Evolutionary conservation across 2,888 invertebrate species (phyloP).

Genomic region (Eupithecia exiguata): DNA sequence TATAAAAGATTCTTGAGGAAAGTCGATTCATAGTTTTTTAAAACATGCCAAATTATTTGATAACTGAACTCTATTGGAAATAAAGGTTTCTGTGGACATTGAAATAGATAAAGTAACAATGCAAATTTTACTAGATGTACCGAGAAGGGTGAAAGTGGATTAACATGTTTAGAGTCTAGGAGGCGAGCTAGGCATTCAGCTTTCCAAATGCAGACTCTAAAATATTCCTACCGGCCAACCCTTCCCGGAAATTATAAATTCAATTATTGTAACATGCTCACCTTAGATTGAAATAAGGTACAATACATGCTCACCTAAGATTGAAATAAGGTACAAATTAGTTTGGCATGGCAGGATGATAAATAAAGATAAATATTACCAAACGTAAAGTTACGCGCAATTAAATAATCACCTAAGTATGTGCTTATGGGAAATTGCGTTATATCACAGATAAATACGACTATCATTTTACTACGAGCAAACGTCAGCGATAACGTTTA

Average conservation of each 20-base stretch:
- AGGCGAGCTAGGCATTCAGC: conserved; percentile 59
- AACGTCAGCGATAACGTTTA: conserved; percentile 32
- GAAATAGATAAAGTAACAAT: not conserved
- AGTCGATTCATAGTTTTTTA: too few species aligned
- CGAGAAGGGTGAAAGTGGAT: conserved; percentile 69
- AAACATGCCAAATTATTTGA: too few species aligned
- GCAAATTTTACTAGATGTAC: conserved; percentile 40
- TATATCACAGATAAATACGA: conserved; percentile 46
- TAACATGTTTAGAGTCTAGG: conserved; percentile 57
- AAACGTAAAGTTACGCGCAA: conserved; percentile 29
- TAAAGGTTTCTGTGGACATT: not conserved
- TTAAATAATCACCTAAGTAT: conserved; percentile 2
- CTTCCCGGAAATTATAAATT: not conserved
- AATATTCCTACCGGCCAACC: conserved; percentile 24
- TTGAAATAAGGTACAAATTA: not conserved
- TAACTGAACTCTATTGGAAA: not conserved
- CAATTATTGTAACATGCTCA: not conserved
- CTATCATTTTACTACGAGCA: conserved; percentile 37
- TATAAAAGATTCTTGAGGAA: too few species aligned
- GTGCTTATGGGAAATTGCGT: conserved; percentile 22
- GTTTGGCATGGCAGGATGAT: not conserved
- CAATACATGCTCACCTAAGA: too few species aligned
- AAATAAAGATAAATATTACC: not conserved
- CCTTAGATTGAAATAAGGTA: not conserved
- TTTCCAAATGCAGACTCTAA: conserved; percentile 57